These are phyloP conservation scores for Trinorchestia longiramus DNA, from an alignment of 1,140 invertebrate species.

Conservation along the genomic window DNA sequence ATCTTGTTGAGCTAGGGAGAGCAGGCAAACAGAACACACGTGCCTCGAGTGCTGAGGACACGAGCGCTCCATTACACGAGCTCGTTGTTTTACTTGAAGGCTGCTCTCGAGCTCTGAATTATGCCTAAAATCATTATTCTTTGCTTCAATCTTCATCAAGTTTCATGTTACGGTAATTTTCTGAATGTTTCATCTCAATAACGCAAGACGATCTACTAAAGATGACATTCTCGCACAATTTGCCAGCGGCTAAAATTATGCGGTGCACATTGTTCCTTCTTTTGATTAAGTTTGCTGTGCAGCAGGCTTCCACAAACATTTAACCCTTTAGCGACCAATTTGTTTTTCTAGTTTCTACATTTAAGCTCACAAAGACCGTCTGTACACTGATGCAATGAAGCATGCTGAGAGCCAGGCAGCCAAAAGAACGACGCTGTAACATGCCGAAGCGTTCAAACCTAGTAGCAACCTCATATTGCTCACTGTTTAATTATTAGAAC, in stretches of 20 bases:
- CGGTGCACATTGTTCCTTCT: background rate
- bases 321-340: too few relatives aligned
- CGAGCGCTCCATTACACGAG: background rate
- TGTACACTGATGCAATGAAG: too few relatives aligned
- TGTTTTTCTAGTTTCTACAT: too few relatives aligned
- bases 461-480: too few relatives aligned
- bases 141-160: background rate
- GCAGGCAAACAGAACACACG: background rate
- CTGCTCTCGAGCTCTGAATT: background rate
- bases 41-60: background rate
- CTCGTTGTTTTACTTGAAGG: background rate
- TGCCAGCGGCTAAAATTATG: background rate
- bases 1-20: background rate
- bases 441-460: too few relatives aligned
- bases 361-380: too few relatives aligned
- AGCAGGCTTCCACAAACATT: too few relatives aligned
- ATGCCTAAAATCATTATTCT: background rate
- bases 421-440: too few relatives aligned
- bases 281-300: background rate
- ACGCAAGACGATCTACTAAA: background rate
- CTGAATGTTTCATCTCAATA: background rate
- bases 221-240: background rate
- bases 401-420: too few relatives aligned
- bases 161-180: background rate
- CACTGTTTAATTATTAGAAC: too few relatives aligned